A percentile compares a stretch with the other conserved stretches of the same genome.
Evolutionary conservation across 35 echinoderm and acorn worm genomes (phyloP).

Genomic region (Nesometra sesokonis): DNA sequence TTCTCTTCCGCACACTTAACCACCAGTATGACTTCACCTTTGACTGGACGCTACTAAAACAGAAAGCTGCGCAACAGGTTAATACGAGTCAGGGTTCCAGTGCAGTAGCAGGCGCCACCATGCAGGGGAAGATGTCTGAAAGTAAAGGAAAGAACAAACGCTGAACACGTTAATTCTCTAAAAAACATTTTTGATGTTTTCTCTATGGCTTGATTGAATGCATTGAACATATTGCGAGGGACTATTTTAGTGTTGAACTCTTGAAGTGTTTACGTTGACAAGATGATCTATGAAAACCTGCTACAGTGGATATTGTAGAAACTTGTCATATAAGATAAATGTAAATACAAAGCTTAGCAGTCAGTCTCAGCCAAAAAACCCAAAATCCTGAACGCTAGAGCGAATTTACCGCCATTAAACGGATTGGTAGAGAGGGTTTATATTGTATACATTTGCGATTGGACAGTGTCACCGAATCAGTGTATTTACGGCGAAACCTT

Average conservation of each 20-base stretch:
- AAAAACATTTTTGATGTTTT: background rate
- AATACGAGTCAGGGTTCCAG: constrained; percentile 28
- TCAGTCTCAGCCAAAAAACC: background rate
- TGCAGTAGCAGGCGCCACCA: constrained; percentile 8
- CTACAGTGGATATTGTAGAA: background rate
- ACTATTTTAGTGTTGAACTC: background rate
- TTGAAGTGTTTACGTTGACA: background rate
- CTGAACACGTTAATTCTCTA: background rate
- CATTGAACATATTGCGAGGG: background rate
- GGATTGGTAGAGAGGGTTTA: too few species aligned
- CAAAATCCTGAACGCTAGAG: background rate
- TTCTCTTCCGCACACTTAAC: constrained; percentile 96
- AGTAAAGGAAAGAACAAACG: constrained; percentile 73
- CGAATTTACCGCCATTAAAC: too few species aligned
- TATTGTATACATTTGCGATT: too few species aligned
- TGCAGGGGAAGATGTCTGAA: constrained; percentile 18
- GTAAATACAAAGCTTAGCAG: background rate
- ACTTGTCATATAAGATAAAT: background rate
- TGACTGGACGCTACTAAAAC: constrained; percentile 90
- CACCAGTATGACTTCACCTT: constrained; percentile 97
- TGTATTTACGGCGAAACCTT: too few species aligned
- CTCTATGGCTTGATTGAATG: background rate
- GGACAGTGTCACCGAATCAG: too few species aligned
- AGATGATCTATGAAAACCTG: background rate
- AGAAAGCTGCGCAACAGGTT: constrained; percentile 49